Percentiles rank a stretch among this genome's conserved stretches.
These are phyloP conservation scores for Lydus trimaculatus DNA, from an alignment of 2,888 invertebrate species.

Conservation along the genomic window DNA sequence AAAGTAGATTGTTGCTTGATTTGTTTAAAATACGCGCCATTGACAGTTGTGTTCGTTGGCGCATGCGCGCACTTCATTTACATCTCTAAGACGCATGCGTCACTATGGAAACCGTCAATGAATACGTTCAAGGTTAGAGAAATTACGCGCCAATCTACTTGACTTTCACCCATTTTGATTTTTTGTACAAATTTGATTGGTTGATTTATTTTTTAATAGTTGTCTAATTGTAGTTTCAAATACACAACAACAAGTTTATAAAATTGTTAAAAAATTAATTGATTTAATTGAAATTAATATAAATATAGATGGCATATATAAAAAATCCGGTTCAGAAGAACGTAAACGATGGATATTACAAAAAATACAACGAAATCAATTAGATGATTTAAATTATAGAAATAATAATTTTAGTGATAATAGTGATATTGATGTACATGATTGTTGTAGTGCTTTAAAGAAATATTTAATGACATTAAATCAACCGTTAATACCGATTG, in stretches of 20 bases:
- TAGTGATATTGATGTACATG: conserved; percentile 76
- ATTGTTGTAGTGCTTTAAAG: conserved; percentile 88
- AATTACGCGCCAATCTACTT: not conserved
- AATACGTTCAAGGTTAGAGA: too few relatives aligned
- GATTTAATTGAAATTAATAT: conserved; percentile 73
- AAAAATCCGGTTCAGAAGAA: conserved; percentile 81
- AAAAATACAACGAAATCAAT: conserved; percentile 48
- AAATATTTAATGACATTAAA: conserved; percentile 91
- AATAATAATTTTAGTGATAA: not conserved
- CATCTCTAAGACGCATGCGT: too few relatives aligned
- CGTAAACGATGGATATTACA: conserved; percentile 28
- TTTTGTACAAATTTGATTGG: not conserved
- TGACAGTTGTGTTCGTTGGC: too few relatives aligned
- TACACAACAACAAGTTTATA: conserved; percentile 48
- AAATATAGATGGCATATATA: conserved; percentile 83
- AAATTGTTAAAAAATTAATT: conserved; percentile 81
- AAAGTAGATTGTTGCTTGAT: too few relatives aligned
- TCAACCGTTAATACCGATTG: conserved; percentile 84
- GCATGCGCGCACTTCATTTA: too few relatives aligned
- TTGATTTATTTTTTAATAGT: not conserved
- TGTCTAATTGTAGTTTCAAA: not conserved
- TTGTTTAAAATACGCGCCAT: too few relatives aligned
- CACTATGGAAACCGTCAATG: too few relatives aligned
- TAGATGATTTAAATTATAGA: conserved; percentile 40
- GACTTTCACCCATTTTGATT: too few relatives aligned